A percentile compares a stretch with the other conserved stretches of the same genome.
Conservation (phyloP, 2,888 invertebrate genomes). For the Eumacrocentrus americanus region DNA sequence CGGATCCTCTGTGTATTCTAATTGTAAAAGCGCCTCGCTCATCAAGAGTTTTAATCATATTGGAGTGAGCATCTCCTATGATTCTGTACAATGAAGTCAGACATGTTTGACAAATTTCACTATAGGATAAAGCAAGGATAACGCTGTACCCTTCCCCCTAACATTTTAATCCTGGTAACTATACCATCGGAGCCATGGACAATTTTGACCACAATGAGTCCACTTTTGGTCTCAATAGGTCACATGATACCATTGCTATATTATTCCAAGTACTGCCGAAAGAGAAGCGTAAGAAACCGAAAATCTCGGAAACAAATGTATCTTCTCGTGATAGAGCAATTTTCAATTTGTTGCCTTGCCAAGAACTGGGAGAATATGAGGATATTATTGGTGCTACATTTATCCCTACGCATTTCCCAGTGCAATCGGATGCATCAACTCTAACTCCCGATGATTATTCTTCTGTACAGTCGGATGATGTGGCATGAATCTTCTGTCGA, state of each 20-base stretch:
- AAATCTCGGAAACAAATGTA: neutral
- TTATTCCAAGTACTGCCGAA: neutral
- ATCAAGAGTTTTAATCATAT: neutral
- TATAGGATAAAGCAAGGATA: neutral
- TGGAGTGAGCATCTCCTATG: neutral
- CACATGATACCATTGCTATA: slow-evolving; percentile 1
- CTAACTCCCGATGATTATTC: neutral
- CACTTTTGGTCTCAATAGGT: slow-evolving; percentile 6
- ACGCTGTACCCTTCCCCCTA: neutral
- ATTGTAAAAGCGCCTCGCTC: too few relatives aligned
- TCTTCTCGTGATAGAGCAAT: neutral
- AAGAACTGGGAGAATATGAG: slow-evolving; percentile 10
- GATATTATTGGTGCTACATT: too few relatives aligned
- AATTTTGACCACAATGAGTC: slow-evolving; percentile 3
- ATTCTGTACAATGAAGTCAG: neutral
- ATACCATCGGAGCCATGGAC: neutral
- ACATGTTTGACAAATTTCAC: neutral
- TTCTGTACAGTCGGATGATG: slow-evolving; percentile 2
- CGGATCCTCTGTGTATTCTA: too few relatives aligned
- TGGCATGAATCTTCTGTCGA: slow-evolving; percentile 15
- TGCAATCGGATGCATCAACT: neutral
- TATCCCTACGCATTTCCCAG: slow-evolving; percentile 1
- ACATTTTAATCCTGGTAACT: neutral
- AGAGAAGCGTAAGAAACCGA: neutral
- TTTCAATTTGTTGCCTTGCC: slow-evolving; percentile 13